These are phyloP conservation scores for Nesogale talazaci DNA, from an alignment of 2,113 vertebrate genomes.

Conservation along the genomic window DNA sequence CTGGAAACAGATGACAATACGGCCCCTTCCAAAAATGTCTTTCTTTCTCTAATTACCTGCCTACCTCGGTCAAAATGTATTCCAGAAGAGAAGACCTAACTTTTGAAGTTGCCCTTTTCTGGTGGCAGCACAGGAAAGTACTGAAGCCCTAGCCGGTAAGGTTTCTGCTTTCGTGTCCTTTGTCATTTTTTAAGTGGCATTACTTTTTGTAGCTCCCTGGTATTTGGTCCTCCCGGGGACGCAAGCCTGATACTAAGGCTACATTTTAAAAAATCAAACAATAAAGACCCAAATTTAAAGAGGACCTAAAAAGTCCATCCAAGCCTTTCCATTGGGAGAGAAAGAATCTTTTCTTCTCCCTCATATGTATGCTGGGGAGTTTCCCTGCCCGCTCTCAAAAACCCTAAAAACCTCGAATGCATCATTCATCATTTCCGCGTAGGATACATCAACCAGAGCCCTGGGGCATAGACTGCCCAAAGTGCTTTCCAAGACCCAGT, in stretches of 20 bases:
- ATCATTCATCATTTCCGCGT: not conserved
- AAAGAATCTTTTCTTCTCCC: constrained; percentile 2
- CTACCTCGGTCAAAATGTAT: constrained; percentile 1
- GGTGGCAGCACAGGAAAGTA: not conserved
- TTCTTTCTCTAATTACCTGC: constrained; percentile 40
- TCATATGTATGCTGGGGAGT: not conserved
- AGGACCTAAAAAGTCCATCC: not conserved
- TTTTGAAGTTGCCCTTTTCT: constrained; percentile 46
- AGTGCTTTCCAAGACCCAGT: not conserved
- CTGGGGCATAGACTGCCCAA: not conserved
- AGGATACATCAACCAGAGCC: not conserved
- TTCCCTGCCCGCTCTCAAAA: not conserved
- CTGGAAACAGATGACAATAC: not conserved
- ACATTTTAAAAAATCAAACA: constrained; percentile 49
- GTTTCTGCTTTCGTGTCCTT: not conserved
- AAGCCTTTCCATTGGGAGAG: not conserved
- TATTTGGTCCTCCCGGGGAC: not conserved
- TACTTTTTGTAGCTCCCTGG: not conserved
- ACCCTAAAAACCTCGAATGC: not conserved
- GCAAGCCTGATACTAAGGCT: not conserved
- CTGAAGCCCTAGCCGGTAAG: not conserved
- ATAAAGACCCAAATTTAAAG: not conserved
- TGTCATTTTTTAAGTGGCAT: not conserved
- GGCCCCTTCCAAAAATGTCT: constrained; percentile 13
- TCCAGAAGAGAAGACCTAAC: constrained; percentile 20